Percentiles rank a stretch among this genome's conserved stretches.
These are phyloP conservation scores for Apolygus lucorum DNA, from an alignment of 1,140 invertebrate species.

Conservation along the genomic window DNA sequence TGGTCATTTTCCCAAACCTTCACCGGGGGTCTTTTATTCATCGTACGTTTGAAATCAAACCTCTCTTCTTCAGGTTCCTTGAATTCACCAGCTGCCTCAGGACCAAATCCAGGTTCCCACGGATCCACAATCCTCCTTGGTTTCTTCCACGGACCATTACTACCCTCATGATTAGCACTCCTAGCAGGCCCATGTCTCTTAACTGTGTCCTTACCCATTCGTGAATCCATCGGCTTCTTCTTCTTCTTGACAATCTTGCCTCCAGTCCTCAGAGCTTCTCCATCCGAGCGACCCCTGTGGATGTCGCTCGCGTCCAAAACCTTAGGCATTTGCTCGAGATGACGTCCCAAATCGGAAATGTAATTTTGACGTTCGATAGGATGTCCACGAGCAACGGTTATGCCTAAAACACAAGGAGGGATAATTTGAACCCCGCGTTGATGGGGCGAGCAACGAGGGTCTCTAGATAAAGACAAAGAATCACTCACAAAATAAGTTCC, in stretches of 20 bases:
- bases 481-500: neutral
- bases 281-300: neutral
- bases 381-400: constrained; percentile 15
- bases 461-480: neutral
- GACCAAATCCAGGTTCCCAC: neutral
- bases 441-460: neutral
- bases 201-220: neutral
- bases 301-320: neutral
- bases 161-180: neutral
- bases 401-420: constrained; percentile 20
- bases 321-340: neutral
- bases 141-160: neutral
- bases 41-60: no score
- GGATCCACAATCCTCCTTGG: neutral
- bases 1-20: no score
- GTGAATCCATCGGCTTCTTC: neutral
- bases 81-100: no score
- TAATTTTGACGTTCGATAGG: constrained; percentile 18
- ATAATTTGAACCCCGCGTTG: no score
- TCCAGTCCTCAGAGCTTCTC: no score
- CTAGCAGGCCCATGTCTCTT: neutral
- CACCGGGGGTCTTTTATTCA: no score
- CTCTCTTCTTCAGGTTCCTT: no score
- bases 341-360: neutral
- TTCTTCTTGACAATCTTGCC: no score